Evolutionary conservation across 2,113 vertebrate species (phyloP), one percentile per base, ranked within the genome.

Genomic region (Ceratotherium simum): DNA sequence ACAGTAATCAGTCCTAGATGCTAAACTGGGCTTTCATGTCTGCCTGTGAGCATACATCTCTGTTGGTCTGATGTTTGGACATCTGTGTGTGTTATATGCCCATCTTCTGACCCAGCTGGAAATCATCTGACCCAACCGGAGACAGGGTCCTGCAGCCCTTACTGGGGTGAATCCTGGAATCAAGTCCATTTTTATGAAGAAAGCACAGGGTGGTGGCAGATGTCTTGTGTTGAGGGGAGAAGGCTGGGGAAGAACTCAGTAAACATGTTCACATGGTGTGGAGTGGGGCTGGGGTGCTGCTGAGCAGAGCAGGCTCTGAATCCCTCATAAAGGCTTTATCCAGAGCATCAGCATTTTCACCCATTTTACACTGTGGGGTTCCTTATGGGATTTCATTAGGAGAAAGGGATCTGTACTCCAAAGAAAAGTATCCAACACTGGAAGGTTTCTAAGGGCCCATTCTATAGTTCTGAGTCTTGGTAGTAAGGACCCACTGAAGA

Each of bases 41-140:
- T 64, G 21, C 73, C 33, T 56, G 36, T 39, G 25, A 51, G 36
- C 4, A 0, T 20, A 8, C 0, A 1, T 58, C 29, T 0, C 62
- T 21, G 58, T 48, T 58, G 56, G 23, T 12, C 31, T 94, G 51
- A 13, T 48, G 48, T 42, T 54, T 67, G 23, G 39, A 21, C 67
- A 14, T 58, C 21, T 67, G 27, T 39, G 5, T 46, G 46, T 69
- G 5, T 42, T 33, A 27, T 54, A 0, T 25, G 46, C 62, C 48
- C 27, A 11, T 46, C 42, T 90, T 95, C 92, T 33, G 12, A 29
- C 60, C 36, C 60, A n/a, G 64, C 73, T 58, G 14, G 56, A 94
- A 46, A 56, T 58, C n/a, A n/a, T 87, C 46, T 21, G 51, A 21
- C 51, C 51, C 31, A 60, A 6, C 25, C 36, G 70, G 39, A 95